Conservation (phyloP, 1,140 invertebrate species). For the Drosophila mayri region DNA sequence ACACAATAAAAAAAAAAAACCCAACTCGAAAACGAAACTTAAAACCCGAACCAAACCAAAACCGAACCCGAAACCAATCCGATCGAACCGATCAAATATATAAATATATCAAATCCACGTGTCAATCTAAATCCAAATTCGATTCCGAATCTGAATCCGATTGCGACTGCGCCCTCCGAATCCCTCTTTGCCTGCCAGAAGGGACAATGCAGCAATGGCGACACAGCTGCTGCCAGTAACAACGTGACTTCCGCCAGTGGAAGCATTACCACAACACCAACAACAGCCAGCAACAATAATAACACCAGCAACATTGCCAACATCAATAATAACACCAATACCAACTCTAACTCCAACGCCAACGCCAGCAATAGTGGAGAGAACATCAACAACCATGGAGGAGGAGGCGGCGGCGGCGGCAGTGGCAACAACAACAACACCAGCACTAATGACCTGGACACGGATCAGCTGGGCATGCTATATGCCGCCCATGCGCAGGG, state of each 20-base stretch:
- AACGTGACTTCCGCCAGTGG: constrained; percentile 9
- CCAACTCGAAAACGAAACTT: constrained; percentile 12
- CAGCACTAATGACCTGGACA: constrained; percentile 54
- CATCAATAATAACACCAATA: constrained; percentile 7
- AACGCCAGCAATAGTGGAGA: constrained; percentile 5
- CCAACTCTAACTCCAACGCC: neutral
- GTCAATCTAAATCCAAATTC: constrained; percentile 37
- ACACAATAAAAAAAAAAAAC: constrained; percentile 19
- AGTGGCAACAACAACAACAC: constrained; percentile 38
- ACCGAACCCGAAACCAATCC: constrained; percentile 25
- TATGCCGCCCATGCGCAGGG: constrained; percentile 26
- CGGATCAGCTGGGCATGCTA: constrained; percentile 48
- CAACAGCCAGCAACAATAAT: neutral
- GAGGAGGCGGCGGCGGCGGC: neutral
- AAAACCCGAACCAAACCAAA: constrained; percentile 19
- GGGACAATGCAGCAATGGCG: constrained; percentile 50
- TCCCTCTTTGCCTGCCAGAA: constrained; percentile 41
- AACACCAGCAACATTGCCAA: constrained; percentile 25
- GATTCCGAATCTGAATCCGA: constrained; percentile 13
- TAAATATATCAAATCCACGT: constrained; percentile 2
- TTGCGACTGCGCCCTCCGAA: constrained; percentile 8
- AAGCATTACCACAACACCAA: neutral
- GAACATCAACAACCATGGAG: constrained; percentile 4
- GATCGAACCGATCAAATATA: constrained; percentile 24
- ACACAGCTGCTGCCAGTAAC: constrained; percentile 5